phyloP scores from a whole-genome alignment of 2,888 invertebrate species.

The Alentia gelatinosa region DNA sequence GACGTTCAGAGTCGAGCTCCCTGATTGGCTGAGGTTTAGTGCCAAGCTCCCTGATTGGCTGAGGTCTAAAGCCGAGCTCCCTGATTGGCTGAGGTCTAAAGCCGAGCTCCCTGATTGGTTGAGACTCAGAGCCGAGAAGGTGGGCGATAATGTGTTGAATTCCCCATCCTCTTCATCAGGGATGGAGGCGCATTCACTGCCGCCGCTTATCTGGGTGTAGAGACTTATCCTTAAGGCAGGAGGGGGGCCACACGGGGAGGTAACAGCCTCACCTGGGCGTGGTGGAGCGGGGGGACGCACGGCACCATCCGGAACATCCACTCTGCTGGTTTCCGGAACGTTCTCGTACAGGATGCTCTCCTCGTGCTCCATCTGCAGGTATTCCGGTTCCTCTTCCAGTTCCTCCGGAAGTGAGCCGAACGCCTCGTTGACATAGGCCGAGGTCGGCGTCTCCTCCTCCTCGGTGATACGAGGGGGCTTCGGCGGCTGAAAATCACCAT shows the following conservation, averaged over 20 bases:
- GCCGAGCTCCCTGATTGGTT: too few relatives aligned
- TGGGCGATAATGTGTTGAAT: too few relatives aligned
- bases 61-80: too few relatives aligned
- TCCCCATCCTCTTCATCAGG: neutral
- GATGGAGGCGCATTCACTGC: neutral
- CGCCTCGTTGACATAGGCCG: neutral
- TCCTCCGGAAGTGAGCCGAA: too few relatives aligned
- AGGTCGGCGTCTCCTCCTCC: neutral
- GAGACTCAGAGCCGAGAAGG: too few relatives aligned
- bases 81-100: too few relatives aligned
- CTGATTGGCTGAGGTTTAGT: too few relatives aligned
- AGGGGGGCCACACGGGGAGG: neutral
- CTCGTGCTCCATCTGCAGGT: conserved; percentile 7
- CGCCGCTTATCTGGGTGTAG: neutral
- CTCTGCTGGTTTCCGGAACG: neutral
- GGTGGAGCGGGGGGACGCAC: neutral
- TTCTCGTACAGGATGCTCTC: neutral
- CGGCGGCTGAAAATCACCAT: conserved; percentile 23
- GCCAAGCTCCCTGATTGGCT: too few relatives aligned
- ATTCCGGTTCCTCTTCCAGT: neutral
- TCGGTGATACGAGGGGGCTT: conserved; percentile 27
- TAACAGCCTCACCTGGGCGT: neutral
- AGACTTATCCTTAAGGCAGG: neutral
- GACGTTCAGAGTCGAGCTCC: too few relatives aligned
- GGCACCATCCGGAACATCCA: neutral